phyloP scores from a whole-genome alignment of 2,797 vertebrate genomes.

The Strix occidentalis region DNA sequence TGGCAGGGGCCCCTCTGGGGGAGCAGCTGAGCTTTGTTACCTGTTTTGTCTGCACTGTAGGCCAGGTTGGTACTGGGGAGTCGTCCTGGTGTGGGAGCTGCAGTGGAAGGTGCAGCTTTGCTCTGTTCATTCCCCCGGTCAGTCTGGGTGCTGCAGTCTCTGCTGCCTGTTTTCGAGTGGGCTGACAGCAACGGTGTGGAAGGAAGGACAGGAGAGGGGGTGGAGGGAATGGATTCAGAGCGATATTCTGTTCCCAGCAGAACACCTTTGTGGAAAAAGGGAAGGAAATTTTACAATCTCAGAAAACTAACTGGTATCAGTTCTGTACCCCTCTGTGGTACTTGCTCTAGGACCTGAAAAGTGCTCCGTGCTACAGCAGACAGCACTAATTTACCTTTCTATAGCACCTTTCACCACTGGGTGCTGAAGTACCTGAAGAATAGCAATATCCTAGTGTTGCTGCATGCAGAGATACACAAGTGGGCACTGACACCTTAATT shows the following conservation, averaged over 20 bases:
- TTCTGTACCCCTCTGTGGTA: not conserved
- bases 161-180: slow-evolving; percentile 95
- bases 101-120: slow-evolving; percentile 74
- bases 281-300: not conserved
- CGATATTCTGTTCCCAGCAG: slow-evolving; percentile 93
- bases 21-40: slow-evolving; percentile 66
- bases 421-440: not conserved
- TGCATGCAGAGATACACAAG: not conserved
- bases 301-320: not conserved
- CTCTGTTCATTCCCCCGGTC: slow-evolving; percentile 85
- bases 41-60: slow-evolving; percentile 87
- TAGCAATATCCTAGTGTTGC: not conserved
- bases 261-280: slow-evolving; percentile 78
- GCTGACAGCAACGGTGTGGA: slow-evolving; percentile 85
- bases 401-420: not conserved
- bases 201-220: slow-evolving; percentile 90
- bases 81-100: slow-evolving; percentile 74
- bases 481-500: not conserved
- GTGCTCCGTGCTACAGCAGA: not conserved
- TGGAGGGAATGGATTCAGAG: slow-evolving; percentile 90
- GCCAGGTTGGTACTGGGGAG: slow-evolving; percentile 83
- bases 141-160: slow-evolving; percentile 96
- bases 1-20: not conserved
- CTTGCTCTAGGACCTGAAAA: not conserved
- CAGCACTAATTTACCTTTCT: not conserved